Conservation (phyloP, 2,888 invertebrate species). For the Acleris cristana region DNA sequence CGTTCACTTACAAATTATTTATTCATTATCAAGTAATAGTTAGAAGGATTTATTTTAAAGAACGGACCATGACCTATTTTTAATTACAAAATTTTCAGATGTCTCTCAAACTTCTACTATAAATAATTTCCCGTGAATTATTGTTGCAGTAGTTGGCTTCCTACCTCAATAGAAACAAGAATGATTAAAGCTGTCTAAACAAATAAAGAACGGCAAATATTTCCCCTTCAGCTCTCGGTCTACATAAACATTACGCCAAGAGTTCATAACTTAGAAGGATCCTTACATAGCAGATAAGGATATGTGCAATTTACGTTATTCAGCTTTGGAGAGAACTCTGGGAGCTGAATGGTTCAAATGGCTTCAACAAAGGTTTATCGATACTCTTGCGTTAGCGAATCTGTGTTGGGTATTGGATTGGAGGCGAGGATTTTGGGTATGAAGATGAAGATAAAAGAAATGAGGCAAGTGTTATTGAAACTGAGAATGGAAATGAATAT, state of each 20-base stretch:
- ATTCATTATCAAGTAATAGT: too few relatives aligned
- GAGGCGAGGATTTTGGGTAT: constrained; percentile 22
- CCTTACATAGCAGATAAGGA: constrained; percentile 54
- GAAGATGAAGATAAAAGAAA: constrained; percentile 19
- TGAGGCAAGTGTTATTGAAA: not conserved
- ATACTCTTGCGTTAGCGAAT: constrained; percentile 49
- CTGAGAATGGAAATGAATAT: not conserved
- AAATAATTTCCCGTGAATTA: too few relatives aligned
- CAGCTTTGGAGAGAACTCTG: constrained; percentile 40
- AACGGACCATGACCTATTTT: too few relatives aligned
- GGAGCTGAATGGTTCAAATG: constrained; percentile 52
- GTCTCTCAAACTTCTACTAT: too few relatives aligned
- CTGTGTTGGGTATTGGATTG: constrained; percentile 44
- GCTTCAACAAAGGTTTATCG: constrained; percentile 62
- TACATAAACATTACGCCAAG: constrained; percentile 50
- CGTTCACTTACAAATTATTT: too few relatives aligned
- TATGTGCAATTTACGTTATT: constrained; percentile 67
- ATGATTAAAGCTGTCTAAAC: too few relatives aligned
- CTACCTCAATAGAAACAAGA: too few relatives aligned
- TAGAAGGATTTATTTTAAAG: too few relatives aligned
- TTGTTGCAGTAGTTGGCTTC: too few relatives aligned
- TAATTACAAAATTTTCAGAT: too few relatives aligned
- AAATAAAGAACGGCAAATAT: constrained; percentile 3
- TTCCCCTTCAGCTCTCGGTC: constrained; percentile 29
- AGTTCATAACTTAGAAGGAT: constrained; percentile 63